These are phyloP conservation scores for Noctua pronuba DNA, from an alignment of 2,888 invertebrate genomes.

Conservation along the genomic window DNA sequence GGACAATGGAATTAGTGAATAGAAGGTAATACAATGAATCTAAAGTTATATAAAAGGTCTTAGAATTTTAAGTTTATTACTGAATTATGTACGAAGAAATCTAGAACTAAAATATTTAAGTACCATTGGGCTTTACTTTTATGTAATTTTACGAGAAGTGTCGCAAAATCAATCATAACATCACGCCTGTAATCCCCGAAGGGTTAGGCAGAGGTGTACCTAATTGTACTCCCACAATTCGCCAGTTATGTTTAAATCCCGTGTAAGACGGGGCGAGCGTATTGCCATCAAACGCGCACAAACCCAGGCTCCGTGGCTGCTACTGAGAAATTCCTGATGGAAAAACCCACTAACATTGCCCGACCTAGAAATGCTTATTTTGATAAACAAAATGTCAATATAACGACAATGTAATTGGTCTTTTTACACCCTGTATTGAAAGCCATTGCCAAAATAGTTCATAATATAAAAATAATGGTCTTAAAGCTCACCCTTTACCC, in stretches of 20 bases:
- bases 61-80: conserved; percentile 5
- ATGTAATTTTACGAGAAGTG: background rate
- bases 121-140: background rate
- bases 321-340: background rate
- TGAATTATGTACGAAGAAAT: background rate
- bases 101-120: background rate
- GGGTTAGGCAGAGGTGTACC: background rate
- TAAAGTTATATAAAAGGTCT: background rate
- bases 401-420: background rate
- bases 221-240: background rate
- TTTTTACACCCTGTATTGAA: background rate
- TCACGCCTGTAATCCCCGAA: background rate
- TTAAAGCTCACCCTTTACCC: conserved; percentile 23
- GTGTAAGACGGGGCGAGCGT: background rate
- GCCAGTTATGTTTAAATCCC: background rate
- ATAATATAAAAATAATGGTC: background rate
- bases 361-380: background rate
- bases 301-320: background rate
- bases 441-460: conserved; percentile 1
- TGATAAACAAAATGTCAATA: background rate
- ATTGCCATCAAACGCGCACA: background rate
- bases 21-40: background rate
- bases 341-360: background rate
- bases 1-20: conserved; percentile 23
- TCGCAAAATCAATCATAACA: background rate